Percentiles rank a stretch among this genome's conserved stretches.
Conservation (phyloP, 2,797 vertebrate genomes). For the Prionace glauca region DNA sequence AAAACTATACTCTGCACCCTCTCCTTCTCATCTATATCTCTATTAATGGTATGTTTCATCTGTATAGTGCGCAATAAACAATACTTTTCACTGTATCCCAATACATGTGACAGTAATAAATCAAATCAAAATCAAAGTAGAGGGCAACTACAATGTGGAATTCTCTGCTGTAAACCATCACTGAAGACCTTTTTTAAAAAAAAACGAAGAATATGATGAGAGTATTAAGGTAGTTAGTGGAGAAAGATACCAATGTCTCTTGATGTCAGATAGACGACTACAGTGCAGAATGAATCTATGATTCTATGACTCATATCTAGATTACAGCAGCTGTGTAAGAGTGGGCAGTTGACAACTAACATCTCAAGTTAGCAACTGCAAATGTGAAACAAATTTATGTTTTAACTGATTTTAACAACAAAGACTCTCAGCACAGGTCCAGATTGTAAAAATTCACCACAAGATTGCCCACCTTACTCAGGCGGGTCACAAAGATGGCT, state of each 20-base stretch:
- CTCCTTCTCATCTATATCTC: no score
- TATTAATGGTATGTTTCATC: no score
- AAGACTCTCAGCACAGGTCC: no score
- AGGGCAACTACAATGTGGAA: background rate
- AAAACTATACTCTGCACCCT: no score
- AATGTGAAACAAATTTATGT: background rate
- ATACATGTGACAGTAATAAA: no score
- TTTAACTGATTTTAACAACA: background rate
- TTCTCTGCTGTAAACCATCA: background rate
- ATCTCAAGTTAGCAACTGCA: background rate
- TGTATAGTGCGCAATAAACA: no score
- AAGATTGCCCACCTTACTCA: background rate
- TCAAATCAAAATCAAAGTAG: background rate
- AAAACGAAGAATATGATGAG: background rate
- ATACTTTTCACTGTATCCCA: no score
- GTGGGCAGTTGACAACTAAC: background rate
- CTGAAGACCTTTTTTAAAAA: background rate
- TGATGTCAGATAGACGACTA: no score
- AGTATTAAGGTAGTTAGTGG: background rate
- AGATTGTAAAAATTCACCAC: no score
- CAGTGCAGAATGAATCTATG: background rate
- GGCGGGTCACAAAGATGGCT: background rate
- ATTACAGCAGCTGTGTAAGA: background rate
- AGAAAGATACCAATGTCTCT: background rate
- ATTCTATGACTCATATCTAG: background rate